Conservation (phyloP, 2,797 vertebrate genomes). For the Mastacembelus armatus region DNA sequence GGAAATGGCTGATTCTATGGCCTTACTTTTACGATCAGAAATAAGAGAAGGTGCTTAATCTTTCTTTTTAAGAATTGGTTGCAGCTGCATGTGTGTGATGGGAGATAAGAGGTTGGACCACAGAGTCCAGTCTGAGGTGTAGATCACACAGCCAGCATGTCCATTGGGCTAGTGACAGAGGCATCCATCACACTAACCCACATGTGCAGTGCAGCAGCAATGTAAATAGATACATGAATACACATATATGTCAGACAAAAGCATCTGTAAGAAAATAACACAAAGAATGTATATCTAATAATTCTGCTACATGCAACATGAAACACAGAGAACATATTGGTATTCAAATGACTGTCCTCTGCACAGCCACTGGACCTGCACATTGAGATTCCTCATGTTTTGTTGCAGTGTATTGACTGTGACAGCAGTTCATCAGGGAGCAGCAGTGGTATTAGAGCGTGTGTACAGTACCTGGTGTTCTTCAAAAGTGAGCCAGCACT, state of each 20-base stretch:
- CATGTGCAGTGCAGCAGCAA: neutral
- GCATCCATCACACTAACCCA: conserved; percentile 31
- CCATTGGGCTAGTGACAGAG: conserved; percentile 22
- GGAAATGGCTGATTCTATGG: neutral
- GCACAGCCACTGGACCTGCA: conserved; percentile 4
- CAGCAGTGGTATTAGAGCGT: conserved; percentile 2
- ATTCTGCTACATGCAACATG: neutral
- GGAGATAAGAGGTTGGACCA: neutral
- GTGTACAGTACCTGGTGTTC: neutral
- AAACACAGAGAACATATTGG: neutral
- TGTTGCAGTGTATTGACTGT: too few relatives aligned
- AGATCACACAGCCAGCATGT: conserved; percentile 30
- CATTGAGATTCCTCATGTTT: conserved; percentile 3
- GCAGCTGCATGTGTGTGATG: neutral
- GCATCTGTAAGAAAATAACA: neutral
- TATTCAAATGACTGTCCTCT: conserved; percentile 15
- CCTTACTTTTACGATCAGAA: neutral
- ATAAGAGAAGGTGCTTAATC: neutral
- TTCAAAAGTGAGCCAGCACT: conserved; percentile 17
- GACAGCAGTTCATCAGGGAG: too few relatives aligned
- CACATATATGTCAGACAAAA: neutral
- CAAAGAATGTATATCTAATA: neutral
- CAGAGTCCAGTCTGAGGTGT: conserved; percentile 14
- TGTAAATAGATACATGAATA: neutral
- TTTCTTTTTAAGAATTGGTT: neutral